Evolutionary conservation across 2,888 invertebrate genomes (phyloP), one percentile per base, ranked within the genome.

Genomic region (Tholera decimalis): DNA sequence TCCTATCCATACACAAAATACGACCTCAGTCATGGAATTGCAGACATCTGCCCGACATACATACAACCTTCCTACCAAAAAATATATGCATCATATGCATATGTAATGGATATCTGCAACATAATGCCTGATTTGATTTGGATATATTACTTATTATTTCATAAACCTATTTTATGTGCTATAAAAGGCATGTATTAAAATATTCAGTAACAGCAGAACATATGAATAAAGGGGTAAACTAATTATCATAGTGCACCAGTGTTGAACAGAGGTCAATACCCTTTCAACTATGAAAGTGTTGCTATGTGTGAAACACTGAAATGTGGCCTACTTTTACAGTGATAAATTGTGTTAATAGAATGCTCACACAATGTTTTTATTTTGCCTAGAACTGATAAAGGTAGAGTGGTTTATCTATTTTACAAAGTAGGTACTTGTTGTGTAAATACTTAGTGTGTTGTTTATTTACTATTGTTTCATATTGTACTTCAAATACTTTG

Each of bases 331-430:
- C 56, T 54, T 73, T 47, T 53, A 46, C 20, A 57, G 35, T 35
- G 20, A 49, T 44, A 73, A 73, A 74, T 78, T 73, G 67, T 73
- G 73, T 56, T 73, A 73, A 78, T 66, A 41, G 47, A 44, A 60
- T 78, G 39, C 35, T 53, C 68, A 49, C 22, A 66, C 55, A 58
- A 33, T 44, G 39, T 57, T 72, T 57, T 56, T 71, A 35, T 57
- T 57, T 65, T 37, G 56, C n/a, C 49, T 15, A 57, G 13, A 39
- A 60, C 28, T 53, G 44, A 54, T 61, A 76, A 54, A 54, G 37
- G 39, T 46, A 26, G 39, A 37, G 26, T 46, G 9, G 30, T 50
- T 49, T 64, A 72, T 72, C 43, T 66, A 28, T 63, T 72, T 30
- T 11, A 64, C 73, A 43, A 26, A 28, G 35, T n/a, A n/a, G n/a